A percentile compares a stretch with the other conserved stretches of the same genome.
phyloP scores from a whole-genome alignment of 2,888 invertebrate genomes.

The Apocheima hispidaria region DNA sequence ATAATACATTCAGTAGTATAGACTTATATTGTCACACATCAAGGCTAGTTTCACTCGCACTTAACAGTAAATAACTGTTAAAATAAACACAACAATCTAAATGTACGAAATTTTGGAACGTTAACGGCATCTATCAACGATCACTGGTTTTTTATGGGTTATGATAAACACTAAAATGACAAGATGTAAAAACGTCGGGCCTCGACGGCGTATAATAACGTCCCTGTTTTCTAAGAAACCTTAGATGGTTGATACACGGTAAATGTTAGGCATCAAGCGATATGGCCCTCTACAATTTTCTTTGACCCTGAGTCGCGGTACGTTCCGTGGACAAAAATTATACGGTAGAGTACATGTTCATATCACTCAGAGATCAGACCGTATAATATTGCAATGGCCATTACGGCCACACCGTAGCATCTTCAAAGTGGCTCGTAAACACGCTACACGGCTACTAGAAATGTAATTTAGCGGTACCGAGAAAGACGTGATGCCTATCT shows the following conservation, averaged over 20 bases:
- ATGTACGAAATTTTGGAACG: constrained; percentile 40
- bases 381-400: constrained; percentile 84
- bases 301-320: constrained; percentile 74
- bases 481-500: constrained; percentile 81
- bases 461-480: constrained; percentile 84
- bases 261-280: constrained; percentile 69
- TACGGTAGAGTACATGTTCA: constrained; percentile 76
- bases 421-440: constrained; percentile 84
- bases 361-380: constrained; percentile 80
- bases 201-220: constrained; percentile 54
- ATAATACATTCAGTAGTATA: constrained; percentile 40
- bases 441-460: constrained; percentile 83
- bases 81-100: constrained; percentile 29
- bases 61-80: constrained; percentile 30
- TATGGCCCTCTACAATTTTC: constrained; percentile 72
- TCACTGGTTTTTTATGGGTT: constrained; percentile 51
- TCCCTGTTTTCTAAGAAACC: constrained; percentile 71
- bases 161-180: constrained; percentile 55
- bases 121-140: constrained; percentile 54
- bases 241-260: constrained; percentile 69
- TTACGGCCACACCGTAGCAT: constrained; percentile 80
- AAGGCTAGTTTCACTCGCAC: constrained; percentile 26
- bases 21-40: constrained; percentile 33
- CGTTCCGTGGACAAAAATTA: constrained; percentile 77
- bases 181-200: constrained; percentile 55